Conservation (phyloP, 2,113 vertebrate genomes). For the Carlito syrichta region DNA sequence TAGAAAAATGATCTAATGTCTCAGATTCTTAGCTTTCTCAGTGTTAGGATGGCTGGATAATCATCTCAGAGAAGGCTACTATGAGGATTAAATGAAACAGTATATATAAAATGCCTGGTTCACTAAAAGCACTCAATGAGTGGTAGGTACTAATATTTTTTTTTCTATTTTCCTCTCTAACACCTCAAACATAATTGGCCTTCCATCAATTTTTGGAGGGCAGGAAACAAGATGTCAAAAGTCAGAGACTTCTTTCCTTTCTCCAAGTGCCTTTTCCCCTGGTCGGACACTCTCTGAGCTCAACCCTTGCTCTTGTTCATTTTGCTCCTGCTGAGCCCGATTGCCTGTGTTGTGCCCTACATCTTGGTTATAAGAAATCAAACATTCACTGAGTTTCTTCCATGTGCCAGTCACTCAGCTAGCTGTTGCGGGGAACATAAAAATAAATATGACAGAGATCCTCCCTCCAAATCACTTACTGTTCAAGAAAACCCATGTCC, state of each 20-base stretch:
- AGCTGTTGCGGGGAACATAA: not conserved
- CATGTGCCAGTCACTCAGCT: not conserved
- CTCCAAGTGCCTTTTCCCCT: not conserved
- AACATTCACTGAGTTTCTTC: not conserved
- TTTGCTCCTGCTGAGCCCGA: not conserved
- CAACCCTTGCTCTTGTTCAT: not conserved
- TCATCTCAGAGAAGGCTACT: not conserved
- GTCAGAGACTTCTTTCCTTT: not conserved
- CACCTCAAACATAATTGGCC: not conserved
- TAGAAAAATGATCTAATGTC: not conserved
- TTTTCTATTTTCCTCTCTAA: not conserved
- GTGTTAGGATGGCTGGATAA: not conserved
- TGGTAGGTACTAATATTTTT: not conserved
- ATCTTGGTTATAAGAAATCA: not conserved
- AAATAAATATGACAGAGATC: not conserved
- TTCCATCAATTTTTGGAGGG: not conserved
- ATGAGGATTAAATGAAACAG: not conserved
- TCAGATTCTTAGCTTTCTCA: not conserved
- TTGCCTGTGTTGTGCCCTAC: not conserved
- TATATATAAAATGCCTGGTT: not conserved
- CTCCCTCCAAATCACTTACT: not conserved
- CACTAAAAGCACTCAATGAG: not conserved
- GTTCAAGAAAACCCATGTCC: not conserved
- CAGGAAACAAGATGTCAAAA: not conserved
- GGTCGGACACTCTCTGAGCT: not conserved